Base-by-base conservation (phyloP, 2,113 vertebrate species). In the Chitala chitala region DNA sequence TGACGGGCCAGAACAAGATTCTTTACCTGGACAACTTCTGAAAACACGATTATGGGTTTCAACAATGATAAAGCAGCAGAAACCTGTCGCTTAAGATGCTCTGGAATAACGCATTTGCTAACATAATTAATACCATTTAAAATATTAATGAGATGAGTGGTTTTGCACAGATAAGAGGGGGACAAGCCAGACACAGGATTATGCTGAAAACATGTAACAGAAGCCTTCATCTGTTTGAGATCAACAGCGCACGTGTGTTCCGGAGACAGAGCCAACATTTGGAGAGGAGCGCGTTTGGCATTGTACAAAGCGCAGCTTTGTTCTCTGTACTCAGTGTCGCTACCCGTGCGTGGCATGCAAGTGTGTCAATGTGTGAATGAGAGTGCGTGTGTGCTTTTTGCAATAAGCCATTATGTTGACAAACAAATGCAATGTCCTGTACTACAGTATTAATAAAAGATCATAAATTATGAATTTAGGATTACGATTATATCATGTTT, bases 11-110 rank as follows among this genome's bases (percentile, higher is more conserved):
- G 22, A 24, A 10, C 38, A 66, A 66, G 44, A 38, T 10, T 17
- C 40, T 22, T 26, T 15, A 66, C 36, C 38, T 2, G 38, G 24
- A 65, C 63, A n/a, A n/a, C n/a, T n/a, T n/a, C n/a, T n/a, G n/a
- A n/a, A n/a, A n/a, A n/a, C n/a, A n/a, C n/a, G n/a, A n/a, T n/a
- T n/a, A n/a, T n/a, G n/a, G n/a, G n/a, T n/a, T n/a, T n/a, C n/a
- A n/a, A n/a, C n/a, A n/a, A n/a, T n/a, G n/a, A n/a, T n/a, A n/a
- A n/a, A n/a, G n/a, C n/a, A n/a, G n/a, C n/a, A n/a, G n/a, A n/a
- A 72, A 59, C 59, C 38, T 61, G 33, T 31, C 33, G n/a, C 68
- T 33, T 31, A 58, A 63, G 58, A 61, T 26, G 17, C 17, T 36
- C 15, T 66, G 40, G 8, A 24, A 24, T 44, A 8, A n/a, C 1